Conservation (phyloP, 1,140 invertebrate species). For the Drosophila prosaltans region DNA sequence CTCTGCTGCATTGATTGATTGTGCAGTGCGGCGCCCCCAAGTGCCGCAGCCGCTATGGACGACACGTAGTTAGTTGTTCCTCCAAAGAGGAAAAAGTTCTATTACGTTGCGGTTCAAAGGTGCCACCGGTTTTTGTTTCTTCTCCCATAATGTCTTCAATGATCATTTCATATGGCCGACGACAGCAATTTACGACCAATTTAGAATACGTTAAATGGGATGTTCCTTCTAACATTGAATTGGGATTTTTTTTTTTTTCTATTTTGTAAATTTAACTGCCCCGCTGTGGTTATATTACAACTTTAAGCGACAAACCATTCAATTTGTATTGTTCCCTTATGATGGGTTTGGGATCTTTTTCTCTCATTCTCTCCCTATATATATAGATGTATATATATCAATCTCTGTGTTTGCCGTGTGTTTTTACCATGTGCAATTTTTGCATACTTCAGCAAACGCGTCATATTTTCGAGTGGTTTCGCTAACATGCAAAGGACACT, state of each 20-base stretch:
- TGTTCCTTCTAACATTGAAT: too few relatives aligned
- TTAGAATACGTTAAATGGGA: background rate
- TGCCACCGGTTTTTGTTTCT: constrained; percentile 49
- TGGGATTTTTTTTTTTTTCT: background rate
- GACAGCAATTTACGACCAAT: background rate
- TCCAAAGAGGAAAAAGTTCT: background rate
- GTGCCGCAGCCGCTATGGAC: constrained; percentile 36
- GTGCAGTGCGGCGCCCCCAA: constrained; percentile 43
- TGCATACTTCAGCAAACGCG: constrained; percentile 81
- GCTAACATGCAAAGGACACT: constrained; percentile 82
- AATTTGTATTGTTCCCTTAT: constrained; percentile 48
- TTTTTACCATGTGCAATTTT: constrained; percentile 80
- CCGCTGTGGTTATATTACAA: constrained; percentile 3
- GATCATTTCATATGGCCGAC: constrained; percentile 60
- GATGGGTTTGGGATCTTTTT: constrained; percentile 42
- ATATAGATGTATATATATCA: too few relatives aligned
- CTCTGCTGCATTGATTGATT: constrained; percentile 66
- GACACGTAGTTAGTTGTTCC: constrained; percentile 35
- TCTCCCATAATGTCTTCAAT: constrained; percentile 31
- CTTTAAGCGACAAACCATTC: constrained; percentile 75
- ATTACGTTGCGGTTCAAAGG: constrained; percentile 55
- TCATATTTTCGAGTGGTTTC: constrained; percentile 82
- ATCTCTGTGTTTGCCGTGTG: constrained; percentile 15
- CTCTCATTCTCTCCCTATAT: constrained; percentile 15
- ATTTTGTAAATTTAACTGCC: background rate